A percentile compares a stretch with the other conserved stretches of the same genome.
These are phyloP conservation scores for Stigmatopora nigra DNA, from an alignment of 2,113 vertebrate species.

Conservation along the genomic window DNA sequence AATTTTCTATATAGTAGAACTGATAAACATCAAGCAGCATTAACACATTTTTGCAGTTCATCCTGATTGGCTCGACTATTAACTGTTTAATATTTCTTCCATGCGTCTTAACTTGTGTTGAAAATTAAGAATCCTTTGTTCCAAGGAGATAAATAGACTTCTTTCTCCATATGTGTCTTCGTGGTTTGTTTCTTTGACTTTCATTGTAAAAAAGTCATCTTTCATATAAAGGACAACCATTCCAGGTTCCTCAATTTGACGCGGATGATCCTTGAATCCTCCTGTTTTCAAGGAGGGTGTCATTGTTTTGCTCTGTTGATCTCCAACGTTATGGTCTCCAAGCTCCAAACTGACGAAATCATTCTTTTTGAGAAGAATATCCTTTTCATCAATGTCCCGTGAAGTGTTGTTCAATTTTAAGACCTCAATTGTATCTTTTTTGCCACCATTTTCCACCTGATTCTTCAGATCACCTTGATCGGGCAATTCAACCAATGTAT, in stretches of 20 bases:
- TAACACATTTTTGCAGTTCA: not conserved
- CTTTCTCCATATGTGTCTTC: not conserved
- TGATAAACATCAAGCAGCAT: not conserved
- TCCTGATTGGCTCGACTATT: not conserved
- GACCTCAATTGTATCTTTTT: not conserved
- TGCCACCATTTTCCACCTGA: not conserved
- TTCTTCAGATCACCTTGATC: not conserved
- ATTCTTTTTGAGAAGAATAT: not conserved
- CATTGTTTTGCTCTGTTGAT: not conserved
- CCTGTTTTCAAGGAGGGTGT: not conserved
- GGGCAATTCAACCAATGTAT: not conserved
- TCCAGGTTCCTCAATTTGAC: not conserved
- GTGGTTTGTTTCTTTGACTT: not conserved
- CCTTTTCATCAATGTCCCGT: not conserved
- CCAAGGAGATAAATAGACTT: not conserved
- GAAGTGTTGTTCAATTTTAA: not conserved
- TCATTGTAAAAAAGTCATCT: not conserved
- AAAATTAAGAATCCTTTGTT: not conserved
- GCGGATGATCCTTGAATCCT: not conserved
- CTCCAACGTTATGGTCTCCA: not conserved
- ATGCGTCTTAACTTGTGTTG: not conserved
- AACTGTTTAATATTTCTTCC: constrained; percentile 7
- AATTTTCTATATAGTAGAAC: not conserved
- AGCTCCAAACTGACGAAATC: not conserved
- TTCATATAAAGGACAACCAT: not conserved